Evolutionary conservation across 2,113 vertebrate species (phyloP), one percentile per base, ranked within the genome.

Genomic region (Lynx canadensis): DNA sequence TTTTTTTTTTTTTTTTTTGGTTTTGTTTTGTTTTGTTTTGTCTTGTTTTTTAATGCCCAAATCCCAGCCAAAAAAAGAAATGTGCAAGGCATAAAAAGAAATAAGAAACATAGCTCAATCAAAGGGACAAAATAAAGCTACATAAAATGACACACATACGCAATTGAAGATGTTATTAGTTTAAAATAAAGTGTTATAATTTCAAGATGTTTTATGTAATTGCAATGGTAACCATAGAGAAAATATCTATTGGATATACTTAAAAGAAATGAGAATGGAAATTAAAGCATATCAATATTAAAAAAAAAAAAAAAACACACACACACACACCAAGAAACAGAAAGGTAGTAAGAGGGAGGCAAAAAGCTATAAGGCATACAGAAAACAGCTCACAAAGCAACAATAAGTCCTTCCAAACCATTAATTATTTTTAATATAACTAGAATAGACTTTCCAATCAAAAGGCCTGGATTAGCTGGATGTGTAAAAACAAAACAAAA

Each of bases 111-210:
- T 31, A 31, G 18, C 19, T 36, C 65, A 82, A 21, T 33, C 19
- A 87, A 92, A 92, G 23, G 18, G 55, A 31, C 48, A 68, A 82
- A 57, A 52, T 21, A 48, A 83, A 88, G 65, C 82, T 63, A 19
- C 3, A 92, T 15, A 82, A 92, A 50, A 4, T 25, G 12, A 48
- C 2, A 13, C 50, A 66, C 52, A 36, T 14, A 52, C 66, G 48
- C 29, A 66, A 91, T 82, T 48, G 16, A 18, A 83, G 55, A 78
- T 19, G 31, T 48, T 63, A 33, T 65, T 33, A 78, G 13, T 80
- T 68, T 52, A 80, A 91, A 63, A n/a, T 50, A 45, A 41, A 23
- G 45, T 76, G 57, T 5, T 65, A 31, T 36, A 50, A 85, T 29
- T 84, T 71, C n/a, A 60, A 74, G 18, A 29, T 94, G 7, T 60